A percentile compares a stretch with the other conserved stretches of the same genome.
These are phyloP conservation scores for Aphaenogaster ashmeadi DNA, from an alignment of 1,140 invertebrate genomes.

Conservation along the genomic window DNA sequence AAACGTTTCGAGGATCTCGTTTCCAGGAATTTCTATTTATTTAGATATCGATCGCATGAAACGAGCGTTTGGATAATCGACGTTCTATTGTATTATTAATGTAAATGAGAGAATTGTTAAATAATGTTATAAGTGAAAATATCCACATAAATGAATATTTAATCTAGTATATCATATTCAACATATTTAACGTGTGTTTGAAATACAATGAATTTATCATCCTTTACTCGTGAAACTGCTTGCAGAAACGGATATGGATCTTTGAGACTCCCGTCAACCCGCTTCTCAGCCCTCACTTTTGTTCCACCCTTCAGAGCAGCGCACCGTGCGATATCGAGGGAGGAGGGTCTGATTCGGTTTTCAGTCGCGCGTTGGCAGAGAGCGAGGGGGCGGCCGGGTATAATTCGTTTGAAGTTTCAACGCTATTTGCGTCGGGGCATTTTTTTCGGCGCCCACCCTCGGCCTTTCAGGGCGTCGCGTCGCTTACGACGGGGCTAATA, in stretches of 20 bases:
- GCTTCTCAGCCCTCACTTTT: slow-evolving; percentile 21
- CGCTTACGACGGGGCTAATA: slow-evolving; percentile 61
- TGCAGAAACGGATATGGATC: slow-evolving; percentile 11
- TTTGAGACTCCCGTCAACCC: not conserved
- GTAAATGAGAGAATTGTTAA: not conserved
- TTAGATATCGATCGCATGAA: not conserved
- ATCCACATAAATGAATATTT: slow-evolving; percentile 8
- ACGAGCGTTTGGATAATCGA: not conserved
- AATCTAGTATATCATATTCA: not conserved
- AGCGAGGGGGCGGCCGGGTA: not conserved
- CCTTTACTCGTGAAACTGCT: not conserved
- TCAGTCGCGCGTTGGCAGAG: slow-evolving; percentile 38
- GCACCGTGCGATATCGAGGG: slow-evolving; percentile 25
- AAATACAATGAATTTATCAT: slow-evolving; percentile 48
- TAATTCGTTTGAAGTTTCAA: slow-evolving; percentile 67
- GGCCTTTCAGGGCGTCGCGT: slow-evolving; percentile 41
- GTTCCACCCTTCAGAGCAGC: slow-evolving; percentile 21
- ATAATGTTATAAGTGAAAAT: slow-evolving; percentile 27
- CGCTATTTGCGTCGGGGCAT: slow-evolving; percentile 53
- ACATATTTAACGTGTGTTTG: not conserved
- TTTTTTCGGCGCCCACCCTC: slow-evolving; percentile 36
- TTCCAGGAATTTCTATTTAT: not conserved
- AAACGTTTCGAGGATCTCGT: not conserved
- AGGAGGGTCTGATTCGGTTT: slow-evolving; percentile 55
- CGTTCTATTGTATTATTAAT: not conserved